phyloP scores from a whole-genome alignment of 2,888 invertebrate species.

The Eupithecia pulchellata region DNA sequence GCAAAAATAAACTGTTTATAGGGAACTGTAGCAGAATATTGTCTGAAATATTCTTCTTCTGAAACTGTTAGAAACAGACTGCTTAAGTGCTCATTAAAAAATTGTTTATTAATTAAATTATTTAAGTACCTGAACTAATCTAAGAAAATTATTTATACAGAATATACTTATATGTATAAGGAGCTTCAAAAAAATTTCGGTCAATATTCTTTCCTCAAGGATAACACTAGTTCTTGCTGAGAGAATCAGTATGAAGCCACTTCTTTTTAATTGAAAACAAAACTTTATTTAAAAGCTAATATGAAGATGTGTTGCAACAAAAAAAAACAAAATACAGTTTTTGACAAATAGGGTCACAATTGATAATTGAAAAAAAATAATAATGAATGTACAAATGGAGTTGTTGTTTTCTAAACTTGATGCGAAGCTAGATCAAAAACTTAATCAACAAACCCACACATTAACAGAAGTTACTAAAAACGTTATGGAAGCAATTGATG shows the following conservation, averaged over 20 bases:
- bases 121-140: background rate
- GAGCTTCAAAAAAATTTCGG: background rate
- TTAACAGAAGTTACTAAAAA: too few species aligned
- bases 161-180: too few species aligned
- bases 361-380: too few species aligned
- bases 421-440: too few species aligned
- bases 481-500: too few species aligned
- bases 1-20: constrained; percentile 53
- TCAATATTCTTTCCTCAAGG: background rate
- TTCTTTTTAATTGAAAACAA: background rate
- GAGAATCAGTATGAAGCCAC: background rate
- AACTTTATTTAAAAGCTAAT: background rate
- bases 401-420: too few species aligned
- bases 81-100: background rate
- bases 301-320: too few species aligned
- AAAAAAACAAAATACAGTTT: too few species aligned
- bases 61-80: background rate
- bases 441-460: too few species aligned
- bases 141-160: background rate
- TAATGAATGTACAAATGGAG: too few species aligned
- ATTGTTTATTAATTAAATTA: background rate
- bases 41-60: background rate
- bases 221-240: background rate
- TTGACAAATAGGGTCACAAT: too few species aligned
- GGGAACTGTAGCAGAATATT: background rate